These are phyloP conservation scores for Lagria hirta DNA, from an alignment of 2,888 invertebrate genomes.

Conservation along the genomic window DNA sequence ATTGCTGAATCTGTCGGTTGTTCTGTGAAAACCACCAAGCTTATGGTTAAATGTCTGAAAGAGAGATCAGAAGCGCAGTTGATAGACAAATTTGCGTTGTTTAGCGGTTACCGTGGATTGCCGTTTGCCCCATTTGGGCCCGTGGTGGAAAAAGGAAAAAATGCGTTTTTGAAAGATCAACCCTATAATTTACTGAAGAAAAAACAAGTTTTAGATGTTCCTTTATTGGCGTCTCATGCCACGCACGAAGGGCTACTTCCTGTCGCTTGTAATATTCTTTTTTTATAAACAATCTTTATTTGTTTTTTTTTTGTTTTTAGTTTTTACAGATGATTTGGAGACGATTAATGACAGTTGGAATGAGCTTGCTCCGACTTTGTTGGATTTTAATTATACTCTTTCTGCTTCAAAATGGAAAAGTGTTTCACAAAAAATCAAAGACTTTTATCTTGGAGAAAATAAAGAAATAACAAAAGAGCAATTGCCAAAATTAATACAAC, in stretches of 20 bases:
- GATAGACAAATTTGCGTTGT: conserved; percentile 59
- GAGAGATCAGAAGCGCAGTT: conserved; percentile 62
- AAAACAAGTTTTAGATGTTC: conserved; percentile 41
- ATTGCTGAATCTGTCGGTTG: conserved; percentile 69
- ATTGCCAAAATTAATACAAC: conserved; percentile 2
- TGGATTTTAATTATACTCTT: conserved; percentile 31
- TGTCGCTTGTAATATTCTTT: conserved; percentile 9
- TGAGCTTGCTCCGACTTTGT: conserved; percentile 24
- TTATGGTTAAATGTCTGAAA: conserved; percentile 64
- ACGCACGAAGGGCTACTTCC: conserved; percentile 27
- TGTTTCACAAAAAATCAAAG: conserved; percentile 24
- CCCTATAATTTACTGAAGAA: conserved; percentile 37
- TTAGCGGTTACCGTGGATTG: conserved; percentile 52
- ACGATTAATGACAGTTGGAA: conserved; percentile 26
- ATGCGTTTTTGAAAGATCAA: conserved; percentile 41
- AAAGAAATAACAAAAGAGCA: conserved; percentile 4
- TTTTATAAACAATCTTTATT: not conserved
- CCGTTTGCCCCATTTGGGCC: conserved; percentile 70
- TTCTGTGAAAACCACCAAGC: conserved; percentile 53
- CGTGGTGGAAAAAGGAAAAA: no score
- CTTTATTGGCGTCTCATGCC: conserved; percentile 47
- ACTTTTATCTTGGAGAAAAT: conserved; percentile 27
- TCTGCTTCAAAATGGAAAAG: conserved; percentile 6
- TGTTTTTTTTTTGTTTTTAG: conserved; percentile 3
- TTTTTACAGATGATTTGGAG: conserved; percentile 13